phyloP scores from a whole-genome alignment of 1,140 invertebrate genomes.

The Daktulosphaira vitifoliae region DNA sequence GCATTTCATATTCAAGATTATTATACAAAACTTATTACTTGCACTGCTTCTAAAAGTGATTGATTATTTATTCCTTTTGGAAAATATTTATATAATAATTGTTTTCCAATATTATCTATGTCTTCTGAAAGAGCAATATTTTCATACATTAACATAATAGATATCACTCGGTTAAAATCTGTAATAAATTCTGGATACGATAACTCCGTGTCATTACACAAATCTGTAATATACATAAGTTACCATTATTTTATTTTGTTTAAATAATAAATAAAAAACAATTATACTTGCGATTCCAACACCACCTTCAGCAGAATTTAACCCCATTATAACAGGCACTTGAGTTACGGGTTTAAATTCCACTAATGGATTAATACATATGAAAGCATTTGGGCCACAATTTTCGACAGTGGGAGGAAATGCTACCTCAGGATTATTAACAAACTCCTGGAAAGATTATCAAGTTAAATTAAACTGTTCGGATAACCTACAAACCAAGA shows the following conservation, averaged over 20 bases:
- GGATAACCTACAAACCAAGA: too few species aligned
- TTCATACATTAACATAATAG: neutral
- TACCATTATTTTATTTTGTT: too few species aligned
- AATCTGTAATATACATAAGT: too few species aligned
- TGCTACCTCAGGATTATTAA: neutral
- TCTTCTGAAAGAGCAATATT: neutral
- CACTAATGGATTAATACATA: slow-evolving; percentile 6
- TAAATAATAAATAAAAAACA: too few species aligned
- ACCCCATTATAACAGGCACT: slow-evolving; percentile 2
- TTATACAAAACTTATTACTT: too few species aligned
- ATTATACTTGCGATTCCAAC: neutral
- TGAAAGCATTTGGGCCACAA: neutral
- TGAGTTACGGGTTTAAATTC: slow-evolving; percentile 6
- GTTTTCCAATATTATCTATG: neutral
- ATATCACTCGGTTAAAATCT: neutral
- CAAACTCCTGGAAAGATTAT: neutral
- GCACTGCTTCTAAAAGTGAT: neutral
- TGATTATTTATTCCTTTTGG: neutral
- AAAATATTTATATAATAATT: slow-evolving; percentile 2
- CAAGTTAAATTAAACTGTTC: too few species aligned
- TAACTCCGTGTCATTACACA: neutral
- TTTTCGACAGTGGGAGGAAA: slow-evolving; percentile 10
- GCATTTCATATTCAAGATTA: too few species aligned
- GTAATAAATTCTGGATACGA: neutral
- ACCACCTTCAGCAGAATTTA: slow-evolving; percentile 27